phyloP scores from a whole-genome alignment of 1,140 invertebrate genomes.

The Magallana gigas region DNA sequence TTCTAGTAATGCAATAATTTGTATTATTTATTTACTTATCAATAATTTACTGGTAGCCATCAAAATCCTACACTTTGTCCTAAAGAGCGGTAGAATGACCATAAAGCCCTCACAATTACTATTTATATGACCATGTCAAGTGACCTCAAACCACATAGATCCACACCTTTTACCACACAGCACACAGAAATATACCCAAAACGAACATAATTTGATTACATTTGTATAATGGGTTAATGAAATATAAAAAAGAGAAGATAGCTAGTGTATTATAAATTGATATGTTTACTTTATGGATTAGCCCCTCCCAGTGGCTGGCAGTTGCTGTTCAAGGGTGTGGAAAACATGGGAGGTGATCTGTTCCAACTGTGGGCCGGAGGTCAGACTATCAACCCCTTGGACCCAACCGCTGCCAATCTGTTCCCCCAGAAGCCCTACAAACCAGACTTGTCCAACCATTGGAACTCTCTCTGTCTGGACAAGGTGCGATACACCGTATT shows the following conservation, averaged over 20 bases:
- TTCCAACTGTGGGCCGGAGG: constrained; percentile 63
- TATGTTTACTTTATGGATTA: background rate
- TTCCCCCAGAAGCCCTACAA: constrained; percentile 63
- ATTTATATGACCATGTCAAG: too few relatives aligned
- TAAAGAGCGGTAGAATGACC: too few relatives aligned
- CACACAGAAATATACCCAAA: too few relatives aligned
- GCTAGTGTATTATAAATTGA: background rate
- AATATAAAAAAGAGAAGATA: background rate
- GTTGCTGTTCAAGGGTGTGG: constrained; percentile 70
- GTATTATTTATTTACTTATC: background rate
- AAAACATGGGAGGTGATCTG: constrained; percentile 62
- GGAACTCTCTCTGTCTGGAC: constrained; percentile 64
- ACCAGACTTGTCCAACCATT: constrained; percentile 66
- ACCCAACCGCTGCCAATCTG: constrained; percentile 63
- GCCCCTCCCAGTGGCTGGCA: constrained; percentile 53
- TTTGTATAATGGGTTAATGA: background rate
- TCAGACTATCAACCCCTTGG: constrained; percentile 60
- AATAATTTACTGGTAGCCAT: too few relatives aligned
- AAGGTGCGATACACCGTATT: constrained; percentile 49
- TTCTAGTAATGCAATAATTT: constrained; percentile 17
- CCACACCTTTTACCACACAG: too few relatives aligned
- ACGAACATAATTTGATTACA: too few relatives aligned
- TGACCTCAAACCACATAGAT: too few relatives aligned
- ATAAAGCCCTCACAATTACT: too few relatives aligned
- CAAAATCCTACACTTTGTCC: too few relatives aligned